phyloP scores from a whole-genome alignment of 2,797 vertebrate species.

The Iguana delicatissima region DNA sequence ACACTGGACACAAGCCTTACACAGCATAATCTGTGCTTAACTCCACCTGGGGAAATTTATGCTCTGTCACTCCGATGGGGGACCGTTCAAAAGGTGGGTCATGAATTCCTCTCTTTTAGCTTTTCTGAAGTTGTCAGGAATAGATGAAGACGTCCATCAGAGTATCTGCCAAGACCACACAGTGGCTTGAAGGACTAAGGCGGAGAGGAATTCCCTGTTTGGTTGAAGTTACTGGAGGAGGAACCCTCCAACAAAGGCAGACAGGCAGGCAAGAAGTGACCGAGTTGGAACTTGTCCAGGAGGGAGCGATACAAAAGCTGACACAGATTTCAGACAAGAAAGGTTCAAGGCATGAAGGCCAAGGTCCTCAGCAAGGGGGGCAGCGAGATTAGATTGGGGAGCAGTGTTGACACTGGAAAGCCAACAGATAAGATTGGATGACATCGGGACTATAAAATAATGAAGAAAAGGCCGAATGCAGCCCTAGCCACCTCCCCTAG shows the following conservation, averaged over 20 bases:
- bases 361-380: slow-evolving; percentile 9
- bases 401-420: slow-evolving; percentile 5
- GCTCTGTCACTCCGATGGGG: not conserved
- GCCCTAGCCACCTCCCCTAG: too few relatives aligned
- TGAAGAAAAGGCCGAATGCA: not conserved
- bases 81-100: too few relatives aligned
- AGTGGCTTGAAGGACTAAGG: not conserved
- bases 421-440: slow-evolving; percentile 17
- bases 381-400: slow-evolving; percentile 19
- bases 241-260: not conserved
- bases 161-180: not conserved
- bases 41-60: too few relatives aligned
- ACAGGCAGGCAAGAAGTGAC: not conserved
- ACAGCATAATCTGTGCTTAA: too few relatives aligned
- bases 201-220: not conserved
- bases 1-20: too few relatives aligned
- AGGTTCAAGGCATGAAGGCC: slow-evolving; percentile 23
- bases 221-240: too few relatives aligned
- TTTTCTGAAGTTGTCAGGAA: not conserved
- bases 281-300: slow-evolving; percentile 20
- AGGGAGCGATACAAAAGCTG: not conserved
- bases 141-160: not conserved
- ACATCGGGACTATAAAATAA: not conserved
- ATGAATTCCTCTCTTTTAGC: not conserved
- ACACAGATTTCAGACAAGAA: not conserved